A percentile compares a stretch with the other conserved stretches of the same genome.
These are phyloP conservation scores for Crenichthys baileyi DNA, from an alignment of 2,797 vertebrate species.

Conservation along the genomic window DNA sequence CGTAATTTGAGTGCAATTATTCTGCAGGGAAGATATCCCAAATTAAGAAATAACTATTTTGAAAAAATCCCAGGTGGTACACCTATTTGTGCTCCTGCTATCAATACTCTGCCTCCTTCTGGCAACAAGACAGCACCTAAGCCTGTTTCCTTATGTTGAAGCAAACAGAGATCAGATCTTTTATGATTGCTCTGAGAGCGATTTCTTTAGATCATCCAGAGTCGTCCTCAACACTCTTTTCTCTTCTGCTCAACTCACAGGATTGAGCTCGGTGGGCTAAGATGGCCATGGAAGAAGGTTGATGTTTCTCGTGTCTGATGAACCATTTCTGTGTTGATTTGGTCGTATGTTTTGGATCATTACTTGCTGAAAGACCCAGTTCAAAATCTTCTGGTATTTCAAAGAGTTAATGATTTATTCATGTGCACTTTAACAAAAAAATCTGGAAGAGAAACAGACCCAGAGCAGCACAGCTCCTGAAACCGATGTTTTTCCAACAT, in stretches of 20 bases:
- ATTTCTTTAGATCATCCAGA: background rate
- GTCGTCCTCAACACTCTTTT: background rate
- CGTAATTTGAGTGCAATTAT: background rate
- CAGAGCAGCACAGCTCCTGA: background rate
- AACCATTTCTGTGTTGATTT: background rate
- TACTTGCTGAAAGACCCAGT: background rate
- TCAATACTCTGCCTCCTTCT: background rate
- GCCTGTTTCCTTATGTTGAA: background rate
- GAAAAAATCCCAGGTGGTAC: too few species aligned
- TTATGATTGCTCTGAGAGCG: too few species aligned
- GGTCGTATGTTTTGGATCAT: background rate
- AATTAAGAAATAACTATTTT: background rate
- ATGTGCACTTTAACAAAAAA: background rate
- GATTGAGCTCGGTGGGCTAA: background rate
- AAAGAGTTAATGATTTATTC: background rate
- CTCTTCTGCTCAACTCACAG: too few species aligned
- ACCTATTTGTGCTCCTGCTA: too few species aligned
- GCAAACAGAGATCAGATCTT: background rate
- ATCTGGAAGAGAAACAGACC: background rate
- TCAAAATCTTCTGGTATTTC: background rate
- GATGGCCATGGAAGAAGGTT: too few species aligned
- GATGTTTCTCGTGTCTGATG: too few species aligned
- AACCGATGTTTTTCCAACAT: background rate
- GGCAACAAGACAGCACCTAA: background rate
- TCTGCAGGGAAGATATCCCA: background rate